Evolutionary conservation across 2,113 vertebrate genomes (phyloP).

Genomic region (Phrynosoma blainvillii): DNA sequence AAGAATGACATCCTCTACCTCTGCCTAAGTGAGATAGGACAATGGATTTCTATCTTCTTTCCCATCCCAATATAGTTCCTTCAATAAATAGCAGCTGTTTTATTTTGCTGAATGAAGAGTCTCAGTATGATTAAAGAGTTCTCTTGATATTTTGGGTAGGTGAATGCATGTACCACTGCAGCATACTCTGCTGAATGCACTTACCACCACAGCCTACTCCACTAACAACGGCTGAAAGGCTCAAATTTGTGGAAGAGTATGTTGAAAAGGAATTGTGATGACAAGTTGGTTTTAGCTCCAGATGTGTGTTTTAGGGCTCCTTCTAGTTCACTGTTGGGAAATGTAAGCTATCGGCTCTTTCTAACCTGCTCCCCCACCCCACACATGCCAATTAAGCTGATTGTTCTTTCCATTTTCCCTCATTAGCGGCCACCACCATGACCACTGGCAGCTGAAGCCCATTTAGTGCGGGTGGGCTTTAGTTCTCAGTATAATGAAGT

Average conservation of each 20-base stretch:
- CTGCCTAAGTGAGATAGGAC: too few relatives aligned
- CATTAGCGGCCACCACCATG: slow-evolving; percentile 7
- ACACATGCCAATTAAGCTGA: slow-evolving; percentile 29
- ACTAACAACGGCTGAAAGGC: too few relatives aligned
- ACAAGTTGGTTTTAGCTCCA: neutral
- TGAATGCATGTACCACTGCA: too few relatives aligned
- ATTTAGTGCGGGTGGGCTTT: neutral
- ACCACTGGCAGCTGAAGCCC: slow-evolving; percentile 1
- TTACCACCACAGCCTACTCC: too few relatives aligned
- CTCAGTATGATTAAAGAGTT: too few relatives aligned
- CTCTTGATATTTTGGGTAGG: too few relatives aligned
- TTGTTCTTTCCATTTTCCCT: slow-evolving; percentile 22
- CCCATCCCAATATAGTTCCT: too few relatives aligned
- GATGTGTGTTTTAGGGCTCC: neutral
- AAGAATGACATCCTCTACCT: too few relatives aligned
- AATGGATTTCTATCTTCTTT: too few relatives aligned
- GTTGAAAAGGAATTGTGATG: neutral
- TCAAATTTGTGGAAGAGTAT: neutral
- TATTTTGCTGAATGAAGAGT: too few relatives aligned
- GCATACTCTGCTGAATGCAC: too few relatives aligned
- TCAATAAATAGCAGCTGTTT: too few relatives aligned
- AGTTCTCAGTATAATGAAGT: slow-evolving; percentile 16
- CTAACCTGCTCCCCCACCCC: neutral
- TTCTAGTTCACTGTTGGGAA: neutral
- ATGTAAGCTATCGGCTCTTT: neutral